phyloP scores from a whole-genome alignment of 2,113 vertebrate genomes.

The Bujurquina vittata region DNA sequence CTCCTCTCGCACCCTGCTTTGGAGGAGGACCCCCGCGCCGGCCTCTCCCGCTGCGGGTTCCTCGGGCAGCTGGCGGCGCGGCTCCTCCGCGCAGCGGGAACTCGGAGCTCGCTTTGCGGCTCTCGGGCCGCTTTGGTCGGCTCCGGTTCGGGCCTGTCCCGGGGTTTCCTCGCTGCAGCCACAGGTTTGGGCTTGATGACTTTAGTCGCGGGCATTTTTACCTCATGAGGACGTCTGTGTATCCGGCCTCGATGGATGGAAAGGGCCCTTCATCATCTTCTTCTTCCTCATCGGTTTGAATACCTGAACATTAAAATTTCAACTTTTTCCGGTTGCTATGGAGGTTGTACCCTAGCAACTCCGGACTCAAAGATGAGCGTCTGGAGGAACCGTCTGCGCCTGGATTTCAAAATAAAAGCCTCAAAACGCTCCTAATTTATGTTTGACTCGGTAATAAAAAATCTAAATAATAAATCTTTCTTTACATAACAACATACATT shows the following conservation, averaged over 20 bases:
- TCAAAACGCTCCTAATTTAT: neutral
- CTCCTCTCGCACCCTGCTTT: slow-evolving; percentile 19
- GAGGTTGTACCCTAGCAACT: neutral
- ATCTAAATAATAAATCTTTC: neutral
- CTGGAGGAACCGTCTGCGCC: neutral
- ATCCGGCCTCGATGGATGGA: neutral
- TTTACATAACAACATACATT: neutral
- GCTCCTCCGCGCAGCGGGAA: slow-evolving; percentile 12
- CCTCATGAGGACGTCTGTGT: neutral
- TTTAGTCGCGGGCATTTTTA: slow-evolving; percentile 56
- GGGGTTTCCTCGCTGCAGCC: neutral
- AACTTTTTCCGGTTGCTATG: slow-evolving; percentile 49
- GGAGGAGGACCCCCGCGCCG: neutral
- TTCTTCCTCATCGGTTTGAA: neutral
- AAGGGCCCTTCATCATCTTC: slow-evolving; percentile 16
- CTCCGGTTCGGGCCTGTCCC: neutral
- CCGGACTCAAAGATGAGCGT: neutral
- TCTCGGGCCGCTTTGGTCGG: neutral
- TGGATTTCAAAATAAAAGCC: slow-evolving; percentile 26
- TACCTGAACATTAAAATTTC: neutral
- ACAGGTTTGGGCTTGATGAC: slow-evolving; percentile 34
- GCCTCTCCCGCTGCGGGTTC: slow-evolving; percentile 15
- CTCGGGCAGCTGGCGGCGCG: slow-evolving; percentile 63
- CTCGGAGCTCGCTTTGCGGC: neutral
- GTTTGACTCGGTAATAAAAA: neutral